These are phyloP conservation scores for Leucopsar rothschildi DNA, from an alignment of 2,113 vertebrate species.

Conservation along the genomic window DNA sequence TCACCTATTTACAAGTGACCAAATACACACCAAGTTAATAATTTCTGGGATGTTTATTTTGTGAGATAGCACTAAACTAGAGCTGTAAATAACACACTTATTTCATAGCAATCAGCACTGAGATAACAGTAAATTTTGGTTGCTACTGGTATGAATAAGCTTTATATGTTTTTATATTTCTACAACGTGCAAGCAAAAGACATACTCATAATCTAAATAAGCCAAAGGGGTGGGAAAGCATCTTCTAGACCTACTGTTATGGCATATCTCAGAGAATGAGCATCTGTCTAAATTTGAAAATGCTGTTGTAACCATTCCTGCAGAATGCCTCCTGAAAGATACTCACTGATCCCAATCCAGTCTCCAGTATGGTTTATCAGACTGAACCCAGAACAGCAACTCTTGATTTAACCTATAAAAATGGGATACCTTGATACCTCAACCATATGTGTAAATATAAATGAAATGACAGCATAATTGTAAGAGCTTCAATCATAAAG, in stretches of 20 bases:
- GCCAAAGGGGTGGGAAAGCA: neutral
- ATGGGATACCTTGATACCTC: neutral
- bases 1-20: neutral
- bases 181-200: neutral
- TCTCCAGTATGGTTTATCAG: neutral
- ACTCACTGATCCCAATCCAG: neutral
- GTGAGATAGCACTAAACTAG: neutral
- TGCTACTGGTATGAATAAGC: neutral
- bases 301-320: neutral
- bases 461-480: conserved; percentile 4
- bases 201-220: neutral
- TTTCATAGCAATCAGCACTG: neutral
- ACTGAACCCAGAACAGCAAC: neutral
- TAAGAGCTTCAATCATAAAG: conserved; percentile 8
- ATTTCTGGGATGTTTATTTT: neutral
- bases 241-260: neutral
- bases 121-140: neutral
- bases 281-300: neutral
- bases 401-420: neutral
- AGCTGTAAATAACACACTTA: neutral
- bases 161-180: neutral
- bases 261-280: neutral
- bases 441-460: neutral
- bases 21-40: neutral
- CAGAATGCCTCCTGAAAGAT: neutral